Base-by-base conservation (phyloP, 37 sponge, comb jelly and placozoan genomes). In the Spongia lamella region DNA sequence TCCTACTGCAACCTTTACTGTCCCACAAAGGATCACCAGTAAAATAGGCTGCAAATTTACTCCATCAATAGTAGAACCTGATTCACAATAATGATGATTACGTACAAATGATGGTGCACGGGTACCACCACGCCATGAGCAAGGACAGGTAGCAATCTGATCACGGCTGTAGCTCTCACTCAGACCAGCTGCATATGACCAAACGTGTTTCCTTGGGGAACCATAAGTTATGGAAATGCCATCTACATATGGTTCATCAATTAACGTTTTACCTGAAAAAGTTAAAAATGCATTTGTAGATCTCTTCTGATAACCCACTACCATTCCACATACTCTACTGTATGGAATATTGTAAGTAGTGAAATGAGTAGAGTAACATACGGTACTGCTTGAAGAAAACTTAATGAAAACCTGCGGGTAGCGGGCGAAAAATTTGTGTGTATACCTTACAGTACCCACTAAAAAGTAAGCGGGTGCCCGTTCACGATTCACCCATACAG, bases 151-250 rank as follows among this genome's bases (percentile, higher is more conserved):
- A 43, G 47, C 7, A 43, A 9, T 13, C 47, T 13, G 7, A 13
- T 9, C 47, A 43, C 9, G 5, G 9, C 9, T 5, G 47, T 43
- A 13, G 9, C 9, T 7, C 22, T 53, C 34, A 26, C 3, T 53
- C 4, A 11, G 2, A 21, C 43, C 56, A 25, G 76, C 63, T 15
- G 34, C 66, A 11, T 63, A 32, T 31, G 65, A 39, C 77, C 77
- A 76, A 34, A 76, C 49, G 38, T 76, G 77, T n/a, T 63, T 76
- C 3, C 65, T 49, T 7, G 66, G 66, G 32, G 14, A 56, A n/a
- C 77, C 77, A 63, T 63, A 53, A 7, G 77, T 76, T 26, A 76
- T 38, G 47, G 65, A 63, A 27, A 76, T 26, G 14, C 77, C 77
- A 31, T 76, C 77, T 47, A 76, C 34, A 29, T 76, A 76, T 15